Evolutionary conservation across 1,140 invertebrate species (phyloP), one percentile per base, ranked within the genome.

Genomic region (Hyposmocoma kahamanoa): DNA sequence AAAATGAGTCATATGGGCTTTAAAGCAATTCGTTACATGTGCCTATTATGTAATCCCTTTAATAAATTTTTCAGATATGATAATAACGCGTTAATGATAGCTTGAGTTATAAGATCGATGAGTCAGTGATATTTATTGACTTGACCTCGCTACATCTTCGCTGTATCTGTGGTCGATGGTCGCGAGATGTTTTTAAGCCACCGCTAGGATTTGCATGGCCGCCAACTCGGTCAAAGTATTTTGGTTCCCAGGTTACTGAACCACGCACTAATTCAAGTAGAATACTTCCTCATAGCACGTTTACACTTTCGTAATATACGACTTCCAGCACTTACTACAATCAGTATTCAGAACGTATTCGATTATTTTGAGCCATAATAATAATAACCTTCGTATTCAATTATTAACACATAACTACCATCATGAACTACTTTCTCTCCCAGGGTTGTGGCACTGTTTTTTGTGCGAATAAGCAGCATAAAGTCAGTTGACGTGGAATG

Each of bases 201-300:
- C n/a, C n/a, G n/a, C n/a, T n/a, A n/a, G n/a, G n/a, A n/a, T n/a
- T n/a, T n/a, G n/a, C n/a, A 32, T 15, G n/a, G 13, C 6, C 47
- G 72, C 75, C 71, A 76, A 79, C 62, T 79, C 67, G 69, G 75
- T 49, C 53, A 49, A 30, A 30, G 18, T 22, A 45, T 36, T 36
- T 36, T 17, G 18, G 32, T 6, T 36, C 32, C 3, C 6, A n/a
- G n/a, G n/a, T n/a, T n/a, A n/a, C n/a, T n/a, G 32, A 36, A 36
- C 32, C 32, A 36, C 10, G 18, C 18, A 36, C 32, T 36, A n/a
- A 15, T 17, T 36, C n/a, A n/a, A 43, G 38, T 32, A 22, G 51
- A 62, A 47, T 67, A 36, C 32, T 36, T 36, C 32, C 32, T 36
- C 15, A 2, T 36, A 17, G 15, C 32, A 36, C 15, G 18, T 17